These are phyloP conservation scores for Hyaena hyaena DNA, from an alignment of 2,113 vertebrate species.

Conservation along the genomic window DNA sequence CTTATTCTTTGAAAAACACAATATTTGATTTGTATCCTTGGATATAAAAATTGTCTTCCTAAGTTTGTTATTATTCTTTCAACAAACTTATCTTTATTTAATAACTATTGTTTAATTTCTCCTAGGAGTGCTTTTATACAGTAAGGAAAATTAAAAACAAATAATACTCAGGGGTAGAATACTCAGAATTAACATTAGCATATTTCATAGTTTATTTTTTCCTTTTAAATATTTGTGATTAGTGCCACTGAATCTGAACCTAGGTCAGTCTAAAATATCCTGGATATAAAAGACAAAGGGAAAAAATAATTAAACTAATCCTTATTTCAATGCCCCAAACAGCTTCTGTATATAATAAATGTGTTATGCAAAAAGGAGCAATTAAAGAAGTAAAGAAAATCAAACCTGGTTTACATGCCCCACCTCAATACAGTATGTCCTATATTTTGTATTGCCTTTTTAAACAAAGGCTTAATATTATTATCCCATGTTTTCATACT, in stretches of 20 bases:
- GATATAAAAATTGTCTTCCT: not conserved
- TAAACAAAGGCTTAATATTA: not conserved
- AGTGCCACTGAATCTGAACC: not conserved
- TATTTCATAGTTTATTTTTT: not conserved
- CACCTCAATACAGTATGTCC: not conserved
- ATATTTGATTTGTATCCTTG: not conserved
- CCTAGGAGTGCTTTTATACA: not conserved
- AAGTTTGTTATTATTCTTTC: conserved; percentile 27
- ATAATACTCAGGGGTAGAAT: not conserved
- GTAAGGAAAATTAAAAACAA: conserved; percentile 9
- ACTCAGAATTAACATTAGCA: not conserved
- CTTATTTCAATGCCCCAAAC: not conserved
- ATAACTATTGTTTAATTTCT: not conserved
- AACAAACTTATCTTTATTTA: conserved; percentile 16
- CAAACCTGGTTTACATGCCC: not conserved
- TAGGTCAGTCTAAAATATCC: not conserved
- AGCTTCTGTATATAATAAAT: not conserved
- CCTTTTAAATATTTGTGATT: not conserved
- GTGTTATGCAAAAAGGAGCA: not conserved
- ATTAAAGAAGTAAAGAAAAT: not conserved
- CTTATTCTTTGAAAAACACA: not conserved
- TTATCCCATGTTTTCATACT: not conserved
- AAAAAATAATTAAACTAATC: not conserved
- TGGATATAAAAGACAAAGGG: not conserved
- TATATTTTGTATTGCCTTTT: not conserved